phyloP scores from a whole-genome alignment of 1,140 invertebrate species.

The Aporrectodea caliginosa region DNA sequence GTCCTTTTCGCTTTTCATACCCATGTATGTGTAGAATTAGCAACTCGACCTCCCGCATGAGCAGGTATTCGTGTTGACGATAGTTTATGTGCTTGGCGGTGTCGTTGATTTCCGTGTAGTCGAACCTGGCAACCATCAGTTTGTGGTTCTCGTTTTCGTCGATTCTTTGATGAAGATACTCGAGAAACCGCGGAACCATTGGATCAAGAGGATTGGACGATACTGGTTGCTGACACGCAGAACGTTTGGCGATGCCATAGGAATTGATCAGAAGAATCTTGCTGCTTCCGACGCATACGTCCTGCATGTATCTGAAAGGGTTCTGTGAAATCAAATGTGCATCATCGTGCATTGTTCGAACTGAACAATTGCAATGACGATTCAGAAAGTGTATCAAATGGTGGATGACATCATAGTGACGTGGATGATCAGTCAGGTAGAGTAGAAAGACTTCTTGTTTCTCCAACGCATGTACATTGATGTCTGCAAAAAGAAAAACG shows the following conservation, averaged over 20 bases:
- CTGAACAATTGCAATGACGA: background rate
- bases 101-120: background rate
- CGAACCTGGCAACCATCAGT: background rate
- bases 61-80: background rate
- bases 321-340: background rate
- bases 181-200: background rate
- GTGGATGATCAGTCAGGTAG: background rate
- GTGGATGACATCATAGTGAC: background rate
- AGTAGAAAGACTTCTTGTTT: background rate
- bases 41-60: background rate
- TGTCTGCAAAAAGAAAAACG: background rate
- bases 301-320: background rate
- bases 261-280: background rate
- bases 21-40: background rate
- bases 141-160: background rate
- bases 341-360: background rate
- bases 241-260: background rate
- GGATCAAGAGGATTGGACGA: background rate
- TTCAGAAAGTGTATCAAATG: background rate
- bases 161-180: background rate
- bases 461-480: background rate
- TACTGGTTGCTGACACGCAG: background rate
- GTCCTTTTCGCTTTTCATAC: background rate
- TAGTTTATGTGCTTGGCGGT: background rate
- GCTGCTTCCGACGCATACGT: background rate